These are phyloP conservation scores for Clostera curtula DNA, from an alignment of 2,888 invertebrate genomes.

Conservation along the genomic window DNA sequence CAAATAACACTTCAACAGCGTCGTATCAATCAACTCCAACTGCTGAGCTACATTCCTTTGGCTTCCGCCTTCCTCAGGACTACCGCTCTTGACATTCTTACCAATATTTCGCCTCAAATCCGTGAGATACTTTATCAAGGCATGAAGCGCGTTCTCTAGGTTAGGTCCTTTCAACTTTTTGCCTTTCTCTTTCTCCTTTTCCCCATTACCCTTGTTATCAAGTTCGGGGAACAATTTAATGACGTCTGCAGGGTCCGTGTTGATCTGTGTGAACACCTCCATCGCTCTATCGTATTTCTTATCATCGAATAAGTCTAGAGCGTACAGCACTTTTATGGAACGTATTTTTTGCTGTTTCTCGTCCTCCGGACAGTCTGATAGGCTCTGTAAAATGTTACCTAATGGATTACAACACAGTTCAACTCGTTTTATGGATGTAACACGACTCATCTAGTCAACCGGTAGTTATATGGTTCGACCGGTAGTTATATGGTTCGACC, in stretches of 20 bases:
- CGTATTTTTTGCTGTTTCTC: conserved; percentile 88
- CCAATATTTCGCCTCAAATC: conserved; percentile 79
- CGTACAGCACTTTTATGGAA: conserved; percentile 92
- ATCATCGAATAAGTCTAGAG: conserved; percentile 92
- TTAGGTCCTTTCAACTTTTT: conserved; percentile 85
- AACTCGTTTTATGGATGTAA: no score
- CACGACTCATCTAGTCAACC: no score
- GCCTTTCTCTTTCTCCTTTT: conserved; percentile 18
- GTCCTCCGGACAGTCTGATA: conserved; percentile 86
- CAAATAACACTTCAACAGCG: conserved; percentile 96
- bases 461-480: no score
- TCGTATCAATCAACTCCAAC: conserved; percentile 96
- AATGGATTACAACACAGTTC: no score
- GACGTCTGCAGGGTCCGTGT: conserved; percentile 96
- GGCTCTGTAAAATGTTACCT: conserved; percentile 78
- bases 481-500: no score
- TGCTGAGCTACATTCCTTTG: conserved; percentile 53
- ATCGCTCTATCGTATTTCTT: conserved; percentile 93
- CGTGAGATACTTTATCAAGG: conserved; percentile 92
- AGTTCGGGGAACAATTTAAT: conserved; percentile 96
- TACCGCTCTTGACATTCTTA: conserved; percentile 20
- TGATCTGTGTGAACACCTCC: conserved; percentile 90
- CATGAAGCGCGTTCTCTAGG: conserved; percentile 89
- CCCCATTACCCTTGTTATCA: conserved; percentile 65
- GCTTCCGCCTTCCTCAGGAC: conserved; percentile 26